A percentile compares a stretch with the other conserved stretches of the same genome.
These are phyloP conservation scores for Erpobdella octoculata DNA, from an alignment of 2,888 invertebrate genomes.

Conservation along the genomic window DNA sequence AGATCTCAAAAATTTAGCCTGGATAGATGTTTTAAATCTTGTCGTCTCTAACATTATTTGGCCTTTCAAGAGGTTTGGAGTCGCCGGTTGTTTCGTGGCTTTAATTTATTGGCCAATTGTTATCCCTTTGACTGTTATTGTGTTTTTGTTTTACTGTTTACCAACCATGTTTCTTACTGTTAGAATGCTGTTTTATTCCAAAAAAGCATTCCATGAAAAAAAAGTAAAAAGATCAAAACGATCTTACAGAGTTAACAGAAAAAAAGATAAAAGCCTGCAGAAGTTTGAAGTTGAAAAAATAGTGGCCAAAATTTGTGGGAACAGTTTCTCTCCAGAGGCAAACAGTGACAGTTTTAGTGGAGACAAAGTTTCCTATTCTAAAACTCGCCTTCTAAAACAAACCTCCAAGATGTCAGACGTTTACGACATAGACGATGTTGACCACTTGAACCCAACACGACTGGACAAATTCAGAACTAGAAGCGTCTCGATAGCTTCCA, in stretches of 20 bases:
- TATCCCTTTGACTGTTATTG: conserved; percentile 40
- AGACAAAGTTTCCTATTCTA: conserved; percentile 9
- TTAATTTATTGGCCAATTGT: conserved; percentile 42
- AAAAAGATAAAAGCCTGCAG: conserved; percentile 28
- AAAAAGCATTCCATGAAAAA: conserved; percentile 27
- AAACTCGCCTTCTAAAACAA: conserved; percentile 13
- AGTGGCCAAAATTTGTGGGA: not conserved
- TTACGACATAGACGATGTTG: conserved; percentile 31
- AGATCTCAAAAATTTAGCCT: conserved; percentile 45
- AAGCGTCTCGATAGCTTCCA: conserved; percentile 28
- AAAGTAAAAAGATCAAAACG: conserved; percentile 13
- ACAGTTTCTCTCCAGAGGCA: not conserved
- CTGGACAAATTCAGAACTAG: conserved; percentile 17
- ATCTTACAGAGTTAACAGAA: conserved; percentile 27
- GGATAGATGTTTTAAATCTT: conserved; percentile 44
- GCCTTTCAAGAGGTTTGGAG: conserved; percentile 45
- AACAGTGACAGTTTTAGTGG: not conserved
- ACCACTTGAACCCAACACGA: conserved; percentile 25
- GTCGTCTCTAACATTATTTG: conserved; percentile 43
- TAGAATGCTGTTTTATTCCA: conserved; percentile 44
- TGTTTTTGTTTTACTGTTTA: conserved; percentile 44
- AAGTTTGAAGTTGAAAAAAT: conserved; percentile 27
- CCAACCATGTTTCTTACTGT: conserved; percentile 46
- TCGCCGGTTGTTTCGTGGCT: conserved; percentile 43
- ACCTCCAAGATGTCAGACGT: conserved; percentile 20